Percentiles rank a stretch among this genome's conserved stretches.
Conservation (phyloP, 2,113 vertebrate species). For the Caretta caretta region DNA sequence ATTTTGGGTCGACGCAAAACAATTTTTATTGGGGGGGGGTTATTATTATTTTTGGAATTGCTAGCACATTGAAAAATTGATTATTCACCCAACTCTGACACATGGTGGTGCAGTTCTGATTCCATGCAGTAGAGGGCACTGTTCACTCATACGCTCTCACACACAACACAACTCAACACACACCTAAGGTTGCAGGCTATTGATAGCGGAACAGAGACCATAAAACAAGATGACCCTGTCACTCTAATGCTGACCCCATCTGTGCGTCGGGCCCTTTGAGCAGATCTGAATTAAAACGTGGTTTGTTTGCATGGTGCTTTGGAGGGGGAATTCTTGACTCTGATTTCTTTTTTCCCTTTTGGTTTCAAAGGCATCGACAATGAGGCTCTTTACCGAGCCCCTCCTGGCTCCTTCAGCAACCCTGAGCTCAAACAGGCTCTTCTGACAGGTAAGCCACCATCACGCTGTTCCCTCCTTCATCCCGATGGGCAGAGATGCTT, state of each 20-base stretch:
- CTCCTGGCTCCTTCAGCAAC: slow-evolving; percentile 19
- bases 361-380: slow-evolving; percentile 71
- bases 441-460: slow-evolving; percentile 71
- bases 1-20: not conserved
- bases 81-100: not conserved
- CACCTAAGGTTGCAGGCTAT: not conserved
- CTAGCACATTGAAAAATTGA: not conserved
- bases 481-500: not conserved
- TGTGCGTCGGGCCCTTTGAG: not conserved
- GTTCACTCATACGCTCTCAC: not conserved
- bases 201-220: not conserved
- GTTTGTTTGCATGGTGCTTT: accelerated
- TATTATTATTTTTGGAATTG: not conserved
- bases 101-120: not conserved
- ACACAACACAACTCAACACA: not conserved
- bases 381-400: slow-evolving; percentile 65
- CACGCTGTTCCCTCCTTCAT: accelerated
- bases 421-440: slow-evolving; percentile 77
- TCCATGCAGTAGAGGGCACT: not conserved
- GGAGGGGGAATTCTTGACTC: not conserved
- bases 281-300: not conserved
- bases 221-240: not conserved
- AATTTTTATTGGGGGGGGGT: not conserved
- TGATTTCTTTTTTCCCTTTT: not conserved
- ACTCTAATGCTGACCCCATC: not conserved